These are phyloP conservation scores for Montipora cactus DNA, from an alignment of 64 coral and sea anemone species.

Conservation along the genomic window DNA sequence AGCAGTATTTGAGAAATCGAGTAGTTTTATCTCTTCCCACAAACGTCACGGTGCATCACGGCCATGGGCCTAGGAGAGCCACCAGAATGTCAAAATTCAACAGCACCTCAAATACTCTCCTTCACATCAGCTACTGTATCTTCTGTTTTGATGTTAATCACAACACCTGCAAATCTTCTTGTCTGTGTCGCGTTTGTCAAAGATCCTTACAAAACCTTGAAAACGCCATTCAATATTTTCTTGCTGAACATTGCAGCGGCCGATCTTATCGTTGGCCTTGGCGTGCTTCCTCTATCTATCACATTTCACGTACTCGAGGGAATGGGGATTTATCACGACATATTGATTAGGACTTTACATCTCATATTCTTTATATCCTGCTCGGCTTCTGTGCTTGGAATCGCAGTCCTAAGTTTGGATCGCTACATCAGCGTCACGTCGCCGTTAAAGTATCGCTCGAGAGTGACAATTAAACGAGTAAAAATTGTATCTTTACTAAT, in stretches of 20 bases:
- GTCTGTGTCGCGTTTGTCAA: conserved; percentile 79
- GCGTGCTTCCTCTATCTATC: conserved; percentile 75
- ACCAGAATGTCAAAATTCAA: conserved; percentile 59
- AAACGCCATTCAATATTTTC: conserved; percentile 87
- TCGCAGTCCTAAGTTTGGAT: conserved; percentile 79
- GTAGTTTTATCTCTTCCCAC: too few relatives aligned
- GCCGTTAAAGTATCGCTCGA: conserved; percentile 69
- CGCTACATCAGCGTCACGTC: conserved; percentile 72
- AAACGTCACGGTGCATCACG: neutral
- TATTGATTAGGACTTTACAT: conserved; percentile 76
- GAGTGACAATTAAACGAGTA: conserved; percentile 38
- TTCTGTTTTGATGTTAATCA: conserved; percentile 62
- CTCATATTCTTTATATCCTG: conserved; percentile 84
- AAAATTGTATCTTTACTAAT: conserved; percentile 58
- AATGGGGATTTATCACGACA: conserved; percentile 1
- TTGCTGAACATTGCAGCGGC: conserved; percentile 84
- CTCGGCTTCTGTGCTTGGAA: conserved; percentile 84
- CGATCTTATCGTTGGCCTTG: conserved; percentile 68
- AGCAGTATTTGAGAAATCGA: too few relatives aligned
- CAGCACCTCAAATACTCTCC: conserved; percentile 47
- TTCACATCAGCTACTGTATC: conserved; percentile 68
- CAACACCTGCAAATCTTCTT: conserved; percentile 75
- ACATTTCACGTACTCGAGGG: conserved; percentile 76
- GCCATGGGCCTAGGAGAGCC: conserved; percentile 64
- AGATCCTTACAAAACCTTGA: conserved; percentile 81